phyloP scores from a whole-genome alignment of 1,140 invertebrate genomes.

The Anoplophora glabripennis region DNA sequence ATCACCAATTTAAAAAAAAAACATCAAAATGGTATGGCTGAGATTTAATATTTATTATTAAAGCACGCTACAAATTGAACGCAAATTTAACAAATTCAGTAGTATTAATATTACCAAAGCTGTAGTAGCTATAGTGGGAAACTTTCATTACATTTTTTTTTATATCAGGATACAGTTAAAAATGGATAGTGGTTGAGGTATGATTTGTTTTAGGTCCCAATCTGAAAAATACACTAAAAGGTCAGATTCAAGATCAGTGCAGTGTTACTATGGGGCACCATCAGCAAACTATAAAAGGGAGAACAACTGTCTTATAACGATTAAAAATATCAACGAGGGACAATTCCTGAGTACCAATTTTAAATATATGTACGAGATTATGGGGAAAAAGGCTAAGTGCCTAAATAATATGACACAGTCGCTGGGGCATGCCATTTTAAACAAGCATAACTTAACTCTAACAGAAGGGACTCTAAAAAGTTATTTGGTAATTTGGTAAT shows the following conservation, averaged over 20 bases:
- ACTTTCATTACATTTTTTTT: no score
- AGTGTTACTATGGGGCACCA: constrained; percentile 21
- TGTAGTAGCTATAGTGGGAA: no score
- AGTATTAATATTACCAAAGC: no score
- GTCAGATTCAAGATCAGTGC: constrained; percentile 26
- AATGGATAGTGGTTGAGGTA: no score
- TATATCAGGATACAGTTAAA: no score
- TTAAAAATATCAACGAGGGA: constrained; percentile 19
- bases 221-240: constrained; percentile 26
- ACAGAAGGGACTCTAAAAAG: constrained; percentile 32
- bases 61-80: no score
- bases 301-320: constrained; percentile 1
- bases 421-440: constrained; percentile 24
- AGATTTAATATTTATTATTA: no score
- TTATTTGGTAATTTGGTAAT: constrained; percentile 20
- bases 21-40: no score
- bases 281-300: constrained; percentile 21
- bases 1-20: no score
- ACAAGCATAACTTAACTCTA: constrained; percentile 22
- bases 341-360: constrained; percentile 19
- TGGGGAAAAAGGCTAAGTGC: constrained; percentile 23
- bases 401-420: constrained; percentile 27
- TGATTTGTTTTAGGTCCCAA: constrained; percentile 10
- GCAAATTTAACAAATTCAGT: no score
- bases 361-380: constrained; percentile 36